phyloP scores from a whole-genome alignment of 2,113 vertebrate species.

The Centropristis striata region DNA sequence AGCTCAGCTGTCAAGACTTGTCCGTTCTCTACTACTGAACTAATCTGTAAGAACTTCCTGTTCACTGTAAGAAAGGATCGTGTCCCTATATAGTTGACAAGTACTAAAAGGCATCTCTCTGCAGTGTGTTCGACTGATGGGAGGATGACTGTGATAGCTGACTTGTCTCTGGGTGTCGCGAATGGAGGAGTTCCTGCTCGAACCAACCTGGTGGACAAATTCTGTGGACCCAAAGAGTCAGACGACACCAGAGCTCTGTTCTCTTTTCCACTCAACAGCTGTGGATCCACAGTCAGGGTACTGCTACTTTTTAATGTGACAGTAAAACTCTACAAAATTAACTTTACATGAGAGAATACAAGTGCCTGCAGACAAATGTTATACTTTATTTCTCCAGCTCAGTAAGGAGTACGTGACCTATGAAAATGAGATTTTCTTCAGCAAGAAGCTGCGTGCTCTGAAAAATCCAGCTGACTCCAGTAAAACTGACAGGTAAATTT shows the following conservation, averaged over 20 bases:
- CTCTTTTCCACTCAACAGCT: slow-evolving; percentile 72
- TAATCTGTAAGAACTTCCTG: slow-evolving; percentile 61
- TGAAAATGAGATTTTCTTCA: slow-evolving; percentile 79
- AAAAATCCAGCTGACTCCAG: slow-evolving; percentile 47
- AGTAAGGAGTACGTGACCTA: slow-evolving; percentile 64
- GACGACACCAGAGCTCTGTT: slow-evolving; percentile 76
- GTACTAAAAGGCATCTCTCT: neutral
- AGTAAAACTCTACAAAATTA: neutral
- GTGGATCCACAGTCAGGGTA: slow-evolving; percentile 80
- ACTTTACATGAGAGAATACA: neutral
- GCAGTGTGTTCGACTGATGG: slow-evolving; percentile 81
- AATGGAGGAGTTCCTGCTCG: slow-evolving; percentile 32
- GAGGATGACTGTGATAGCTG: slow-evolving; percentile 71
- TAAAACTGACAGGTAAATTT: slow-evolving; percentile 58
- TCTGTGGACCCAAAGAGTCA: slow-evolving; percentile 71
- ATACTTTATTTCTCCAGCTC: slow-evolving; percentile 61
- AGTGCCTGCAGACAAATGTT: neutral
- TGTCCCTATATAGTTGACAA: neutral
- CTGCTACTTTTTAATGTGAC: neutral
- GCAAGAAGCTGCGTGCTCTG: neutral
- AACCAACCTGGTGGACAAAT: slow-evolving; percentile 59
- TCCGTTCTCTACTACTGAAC: slow-evolving; percentile 51
- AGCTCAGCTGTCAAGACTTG: neutral
- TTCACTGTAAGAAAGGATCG: too few species aligned
- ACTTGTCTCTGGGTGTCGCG: slow-evolving; percentile 61